Percentiles rank a stretch among this genome's conserved stretches.
Conservation (phyloP, 2,888 invertebrate genomes). For the Osedax frankpressi region DNA sequence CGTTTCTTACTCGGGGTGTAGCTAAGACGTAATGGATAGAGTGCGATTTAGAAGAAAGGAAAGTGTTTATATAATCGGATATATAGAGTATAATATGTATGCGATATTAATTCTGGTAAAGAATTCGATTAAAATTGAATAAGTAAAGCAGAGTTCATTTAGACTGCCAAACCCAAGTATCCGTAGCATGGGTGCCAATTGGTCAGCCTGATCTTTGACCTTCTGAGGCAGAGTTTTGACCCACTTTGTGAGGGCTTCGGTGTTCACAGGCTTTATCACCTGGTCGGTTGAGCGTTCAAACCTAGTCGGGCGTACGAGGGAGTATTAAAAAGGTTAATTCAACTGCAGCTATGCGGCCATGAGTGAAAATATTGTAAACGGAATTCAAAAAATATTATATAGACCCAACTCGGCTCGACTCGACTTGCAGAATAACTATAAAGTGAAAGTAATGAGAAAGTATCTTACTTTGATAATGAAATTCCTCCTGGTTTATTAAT, state of each 20-base stretch:
- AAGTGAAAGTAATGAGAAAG: too few relatives aligned
- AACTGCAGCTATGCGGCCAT: not conserved
- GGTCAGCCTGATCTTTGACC: slow-evolving; percentile 79
- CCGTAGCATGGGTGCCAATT: slow-evolving; percentile 84
- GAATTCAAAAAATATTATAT: too few relatives aligned
- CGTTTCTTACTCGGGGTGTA: not conserved
- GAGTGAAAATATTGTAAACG: too few relatives aligned
- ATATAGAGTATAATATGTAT: too few relatives aligned
- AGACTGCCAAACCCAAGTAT: slow-evolving; percentile 53
- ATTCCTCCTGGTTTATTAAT: slow-evolving; percentile 90
- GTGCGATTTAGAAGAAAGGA: too few relatives aligned
- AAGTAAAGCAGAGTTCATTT: too few relatives aligned
- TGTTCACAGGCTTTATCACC: slow-evolving; percentile 92
- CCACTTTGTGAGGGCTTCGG: slow-evolving; percentile 67
- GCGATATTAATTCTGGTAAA: too few relatives aligned
- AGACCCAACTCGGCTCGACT: too few relatives aligned
- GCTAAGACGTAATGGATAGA: not conserved
- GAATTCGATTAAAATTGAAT: too few relatives aligned
- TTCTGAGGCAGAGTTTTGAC: slow-evolving; percentile 55
- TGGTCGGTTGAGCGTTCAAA: slow-evolving; percentile 95
- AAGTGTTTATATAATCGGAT: too few relatives aligned
- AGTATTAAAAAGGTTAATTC: not conserved
- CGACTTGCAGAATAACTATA: too few relatives aligned
- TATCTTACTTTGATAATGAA: slow-evolving; percentile 88
- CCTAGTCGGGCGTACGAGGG: slow-evolving; percentile 51